Base-by-base conservation (phyloP, 2,888 invertebrate species). In the Drosophila setosimentum region DNA sequence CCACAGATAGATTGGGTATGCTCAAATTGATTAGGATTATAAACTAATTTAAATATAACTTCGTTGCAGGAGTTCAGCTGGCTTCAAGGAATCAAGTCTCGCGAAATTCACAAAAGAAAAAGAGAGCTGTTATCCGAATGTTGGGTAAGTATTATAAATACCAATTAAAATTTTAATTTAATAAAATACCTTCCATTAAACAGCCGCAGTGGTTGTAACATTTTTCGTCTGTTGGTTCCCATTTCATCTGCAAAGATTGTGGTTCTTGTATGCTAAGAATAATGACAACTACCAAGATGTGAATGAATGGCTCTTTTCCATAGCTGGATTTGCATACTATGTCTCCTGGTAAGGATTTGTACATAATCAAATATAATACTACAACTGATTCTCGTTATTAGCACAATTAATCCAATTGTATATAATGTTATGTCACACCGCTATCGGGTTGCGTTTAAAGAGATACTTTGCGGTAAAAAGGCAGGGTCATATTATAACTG, bases 151-250 rank as follows among this genome's bases (percentile, higher is more conserved):
- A 18, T 27, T 8, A 0, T 2, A 35, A 7, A 30, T 11, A 13
- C 2, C 1, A 3, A 32, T 37, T 10, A 11, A 16, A 29, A 10
- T 27, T 6, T 0, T 8, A 29, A 30, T 32, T 27, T n/a, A 49
- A 18, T 1, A 18, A 11, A 16, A 5, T 29, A 3, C n/a, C 29
- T 10, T n/a, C 7, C 1, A 1, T 2, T 16, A 37, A 53, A 69
- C 45, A 99, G 99, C 97, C 81, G 97, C 97, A 3, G 98, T 99
- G 29, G 99, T 99, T 62, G 94, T 98, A 10, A 96, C 97, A 37
- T 99, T 99, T 94, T 98, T 98, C 94, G 94, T 98, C 16, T 98
- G 98, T 93, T 99, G 99, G 98, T 97, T 98, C 0, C 99, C 99
- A 33, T 99, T 98, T 94, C 99, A 99, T 94, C 95, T 97, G 74